Percentiles rank a stretch among this genome's conserved stretches.
Evolutionary conservation across 1,140 invertebrate genomes (phyloP).

Genomic region (Hylyphantes graminicola): DNA sequence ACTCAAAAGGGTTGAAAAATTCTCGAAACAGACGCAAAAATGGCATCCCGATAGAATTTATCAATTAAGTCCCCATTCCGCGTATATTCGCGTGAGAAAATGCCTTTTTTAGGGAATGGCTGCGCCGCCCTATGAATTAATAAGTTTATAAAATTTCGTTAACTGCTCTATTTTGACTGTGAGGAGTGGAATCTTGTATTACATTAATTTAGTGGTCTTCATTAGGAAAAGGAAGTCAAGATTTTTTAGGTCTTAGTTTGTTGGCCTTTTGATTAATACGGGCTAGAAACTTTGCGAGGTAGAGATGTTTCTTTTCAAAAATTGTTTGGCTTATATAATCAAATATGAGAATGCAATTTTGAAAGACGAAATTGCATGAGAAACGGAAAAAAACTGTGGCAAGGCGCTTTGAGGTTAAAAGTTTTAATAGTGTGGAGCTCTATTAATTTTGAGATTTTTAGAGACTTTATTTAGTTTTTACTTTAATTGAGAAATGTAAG

Average conservation of each 20-base stretch:
- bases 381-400: neutral
- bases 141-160: constrained; percentile 55
- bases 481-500: no score
- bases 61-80: constrained; percentile 38
- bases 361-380: no score
- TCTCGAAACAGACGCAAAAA: constrained; percentile 50
- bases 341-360: no score
- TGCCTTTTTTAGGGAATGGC: neutral
- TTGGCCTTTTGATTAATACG: neutral
- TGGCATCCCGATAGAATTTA: constrained; percentile 41
- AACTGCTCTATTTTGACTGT: constrained; percentile 30
- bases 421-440: no score
- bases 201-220: constrained; percentile 47
- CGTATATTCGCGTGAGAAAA: constrained; percentile 41
- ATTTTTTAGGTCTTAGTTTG: neutral
- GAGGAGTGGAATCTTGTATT: constrained; percentile 19
- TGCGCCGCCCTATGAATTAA: constrained; percentile 34
- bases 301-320: no score
- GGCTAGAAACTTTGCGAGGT: no score
- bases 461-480: no score
- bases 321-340: no score
- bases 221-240: neutral
- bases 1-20: constrained; percentile 43
- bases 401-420: no score
- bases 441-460: no score